phyloP scores from a whole-genome alignment of 2,888 invertebrate genomes.

The Beris chalybata region DNA sequence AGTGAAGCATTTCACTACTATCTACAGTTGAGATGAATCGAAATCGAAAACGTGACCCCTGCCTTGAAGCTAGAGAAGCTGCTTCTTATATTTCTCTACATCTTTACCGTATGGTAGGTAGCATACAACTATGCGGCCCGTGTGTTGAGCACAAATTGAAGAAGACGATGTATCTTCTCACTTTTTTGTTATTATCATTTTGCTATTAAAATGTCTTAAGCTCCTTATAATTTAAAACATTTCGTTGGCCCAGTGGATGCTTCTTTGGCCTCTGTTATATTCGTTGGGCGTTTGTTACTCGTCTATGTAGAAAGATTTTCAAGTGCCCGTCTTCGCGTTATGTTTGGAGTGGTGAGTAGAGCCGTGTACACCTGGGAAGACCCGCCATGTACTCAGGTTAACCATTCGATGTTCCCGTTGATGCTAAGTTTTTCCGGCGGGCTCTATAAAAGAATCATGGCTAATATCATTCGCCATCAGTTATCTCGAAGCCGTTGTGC shows the following conservation, averaged over 20 bases:
- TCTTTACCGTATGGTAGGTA: neutral
- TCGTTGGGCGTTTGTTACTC: neutral
- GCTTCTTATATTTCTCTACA: neutral
- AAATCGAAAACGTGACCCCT: slow-evolving; percentile 43
- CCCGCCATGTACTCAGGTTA: slow-evolving; percentile 15
- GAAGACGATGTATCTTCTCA: too few species aligned
- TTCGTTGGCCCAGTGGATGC: slow-evolving; percentile 8
- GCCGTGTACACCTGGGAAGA: slow-evolving; percentile 8
- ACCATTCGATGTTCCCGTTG: slow-evolving; percentile 26
- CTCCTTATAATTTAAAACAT: slow-evolving; percentile 14
- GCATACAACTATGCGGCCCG: neutral
- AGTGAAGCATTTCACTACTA: slow-evolving; percentile 3
- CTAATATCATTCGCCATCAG: slow-evolving; percentile 57
- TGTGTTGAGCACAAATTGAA: neutral
- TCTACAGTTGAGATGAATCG: slow-evolving; percentile 12
- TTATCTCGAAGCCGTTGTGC: slow-evolving; percentile 59
- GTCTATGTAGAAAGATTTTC: slow-evolving; percentile 4
- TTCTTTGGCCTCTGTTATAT: neutral
- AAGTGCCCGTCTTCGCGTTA: neutral
- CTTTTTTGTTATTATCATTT: too few species aligned
- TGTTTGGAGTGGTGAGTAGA: neutral
- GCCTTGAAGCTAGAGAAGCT: slow-evolving; percentile 30
- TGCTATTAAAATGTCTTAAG: too few species aligned
- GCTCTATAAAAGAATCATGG: slow-evolving; percentile 56
- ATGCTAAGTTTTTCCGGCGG: slow-evolving; percentile 35